Conservation (phyloP, 2,888 invertebrate species). For the Lycia hirtaria region DNA sequence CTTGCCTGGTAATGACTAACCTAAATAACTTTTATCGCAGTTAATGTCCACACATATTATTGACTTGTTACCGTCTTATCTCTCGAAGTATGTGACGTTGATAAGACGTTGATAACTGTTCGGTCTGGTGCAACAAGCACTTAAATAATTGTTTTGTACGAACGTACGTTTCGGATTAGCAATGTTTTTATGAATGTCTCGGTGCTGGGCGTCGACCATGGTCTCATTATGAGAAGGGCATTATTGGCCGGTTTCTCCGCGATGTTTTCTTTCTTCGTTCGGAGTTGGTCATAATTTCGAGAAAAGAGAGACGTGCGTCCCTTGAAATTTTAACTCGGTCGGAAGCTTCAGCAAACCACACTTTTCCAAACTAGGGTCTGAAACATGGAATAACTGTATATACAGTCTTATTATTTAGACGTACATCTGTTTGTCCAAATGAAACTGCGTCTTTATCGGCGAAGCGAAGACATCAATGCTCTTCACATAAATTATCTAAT, state of each 20-base stretch:
- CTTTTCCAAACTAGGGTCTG: no score
- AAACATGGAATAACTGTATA: constrained; percentile 25
- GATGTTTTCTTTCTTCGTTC: no score
- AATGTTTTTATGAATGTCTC: no score
- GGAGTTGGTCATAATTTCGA: no score
- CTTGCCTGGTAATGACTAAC: constrained; percentile 52
- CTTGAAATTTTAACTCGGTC: no score
- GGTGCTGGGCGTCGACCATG: no score
- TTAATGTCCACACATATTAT: constrained; percentile 62
- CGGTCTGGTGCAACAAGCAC: constrained; percentile 11
- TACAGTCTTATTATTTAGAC: constrained; percentile 18
- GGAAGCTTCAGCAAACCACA: no score
- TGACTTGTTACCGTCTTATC: constrained; percentile 51
- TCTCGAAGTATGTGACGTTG: constrained; percentile 45
- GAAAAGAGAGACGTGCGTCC: no score
- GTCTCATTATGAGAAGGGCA: no score
- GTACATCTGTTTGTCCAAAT: constrained; percentile 18
- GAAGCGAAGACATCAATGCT: constrained; percentile 40
- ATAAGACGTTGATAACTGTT: constrained; percentile 45
- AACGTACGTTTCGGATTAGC: no score
- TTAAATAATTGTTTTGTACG: constrained; percentile 23
- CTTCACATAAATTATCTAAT: constrained; percentile 60
- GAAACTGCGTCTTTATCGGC: constrained; percentile 26
- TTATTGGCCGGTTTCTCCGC: no score
- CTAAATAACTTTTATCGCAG: constrained; percentile 66